phyloP scores from a whole-genome alignment of 2,888 invertebrate genomes.

The Aphidius colemani region DNA sequence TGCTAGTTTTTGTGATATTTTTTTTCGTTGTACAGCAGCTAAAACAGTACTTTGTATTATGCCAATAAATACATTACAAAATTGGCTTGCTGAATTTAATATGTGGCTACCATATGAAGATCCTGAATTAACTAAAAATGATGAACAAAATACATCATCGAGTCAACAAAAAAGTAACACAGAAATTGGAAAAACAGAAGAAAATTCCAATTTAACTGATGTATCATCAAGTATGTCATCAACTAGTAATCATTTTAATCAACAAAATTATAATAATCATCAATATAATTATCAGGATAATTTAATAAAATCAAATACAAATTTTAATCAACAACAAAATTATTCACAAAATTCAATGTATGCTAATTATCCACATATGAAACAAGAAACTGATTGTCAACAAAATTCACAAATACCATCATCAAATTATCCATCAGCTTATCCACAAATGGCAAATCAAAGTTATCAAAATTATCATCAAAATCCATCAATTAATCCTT shows the following conservation, averaged over 20 bases:
- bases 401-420: constrained; percentile 30
- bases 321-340: constrained; percentile 46
- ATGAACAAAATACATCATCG: constrained; percentile 29
- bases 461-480: constrained; percentile 34
- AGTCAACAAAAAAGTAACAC: constrained; percentile 23
- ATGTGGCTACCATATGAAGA: constrained; percentile 90
- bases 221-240: constrained; percentile 43
- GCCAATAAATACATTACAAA: constrained; percentile 98
- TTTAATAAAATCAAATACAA: constrained; percentile 41
- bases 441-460: constrained; percentile 38
- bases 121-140: constrained; percentile 37
- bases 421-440: constrained; percentile 25
- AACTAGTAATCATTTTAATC: constrained; percentile 27
- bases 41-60: constrained; percentile 93
- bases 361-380: constrained; percentile 42
- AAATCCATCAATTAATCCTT: constrained; percentile 41
- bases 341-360: constrained; percentile 36
- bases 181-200: constrained; percentile 47
- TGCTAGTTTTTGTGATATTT: constrained; percentile 95
- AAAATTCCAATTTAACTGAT: constrained; percentile 49
- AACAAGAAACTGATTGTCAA: constrained; percentile 45
- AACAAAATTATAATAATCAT: constrained; percentile 45
- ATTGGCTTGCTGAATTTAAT: constrained; percentile 97
- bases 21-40: constrained; percentile 86
- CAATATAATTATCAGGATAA: constrained; percentile 43